Percentiles rank a stretch among this genome's conserved stretches.
Evolutionary conservation across 2,888 invertebrate species (phyloP).

Genomic region (Cantharis nigra): DNA sequence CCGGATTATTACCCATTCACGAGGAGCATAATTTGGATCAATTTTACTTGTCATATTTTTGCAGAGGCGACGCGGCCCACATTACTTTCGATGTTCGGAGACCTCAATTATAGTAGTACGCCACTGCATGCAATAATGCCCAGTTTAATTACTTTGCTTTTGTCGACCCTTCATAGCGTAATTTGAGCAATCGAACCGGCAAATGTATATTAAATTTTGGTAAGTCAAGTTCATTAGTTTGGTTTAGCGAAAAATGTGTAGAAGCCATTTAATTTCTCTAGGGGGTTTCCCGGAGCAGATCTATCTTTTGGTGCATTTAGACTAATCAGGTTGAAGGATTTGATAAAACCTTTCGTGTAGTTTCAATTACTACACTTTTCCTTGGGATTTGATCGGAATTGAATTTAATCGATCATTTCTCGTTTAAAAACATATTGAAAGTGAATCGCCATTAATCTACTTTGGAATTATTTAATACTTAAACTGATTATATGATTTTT

Average conservation of each 20-base stretch:
- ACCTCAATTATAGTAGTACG: no score
- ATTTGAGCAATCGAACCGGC: neutral
- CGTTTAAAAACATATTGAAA: neutral
- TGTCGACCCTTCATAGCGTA: neutral
- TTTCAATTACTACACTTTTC: neutral
- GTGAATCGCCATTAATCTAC: constrained; percentile 5
- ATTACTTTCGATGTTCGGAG: neutral
- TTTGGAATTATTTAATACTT: constrained; percentile 4
- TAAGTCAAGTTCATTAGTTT: neutral
- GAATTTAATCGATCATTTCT: neutral
- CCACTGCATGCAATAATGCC: neutral
- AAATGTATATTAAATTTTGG: neutral
- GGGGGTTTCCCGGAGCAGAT: neutral
- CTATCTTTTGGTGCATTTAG: neutral
- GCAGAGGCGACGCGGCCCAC: neutral
- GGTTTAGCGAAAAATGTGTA: neutral
- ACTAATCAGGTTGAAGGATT: neutral
- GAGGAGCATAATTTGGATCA: neutral
- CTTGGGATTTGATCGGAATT: neutral
- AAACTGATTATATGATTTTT: constrained; percentile 3
- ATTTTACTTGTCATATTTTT: neutral
- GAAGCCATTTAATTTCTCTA: neutral
- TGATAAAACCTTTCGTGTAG: neutral
- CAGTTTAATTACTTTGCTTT: neutral
- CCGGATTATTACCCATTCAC: neutral